phyloP scores from a whole-genome alignment of 2,888 invertebrate genomes.

The Drosophila buzzatii region DNA sequence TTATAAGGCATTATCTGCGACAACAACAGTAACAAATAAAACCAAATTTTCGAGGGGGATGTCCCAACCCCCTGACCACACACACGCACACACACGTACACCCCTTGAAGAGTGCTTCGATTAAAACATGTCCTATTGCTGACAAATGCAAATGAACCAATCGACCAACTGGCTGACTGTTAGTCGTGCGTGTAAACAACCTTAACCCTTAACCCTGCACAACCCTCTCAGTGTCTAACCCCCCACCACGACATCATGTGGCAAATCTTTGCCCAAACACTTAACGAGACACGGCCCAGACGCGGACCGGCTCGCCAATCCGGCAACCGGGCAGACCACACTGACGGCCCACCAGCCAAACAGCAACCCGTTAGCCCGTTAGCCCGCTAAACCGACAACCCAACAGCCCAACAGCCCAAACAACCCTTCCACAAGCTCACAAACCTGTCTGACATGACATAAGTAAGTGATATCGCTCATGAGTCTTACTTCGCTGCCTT shows the following conservation, averaged over 20 bases:
- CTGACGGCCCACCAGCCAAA: constrained; percentile 21
- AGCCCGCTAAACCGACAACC: constrained; percentile 30
- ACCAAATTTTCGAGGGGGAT: constrained; percentile 27
- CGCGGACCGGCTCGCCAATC: constrained; percentile 26
- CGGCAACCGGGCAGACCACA: constrained; percentile 5
- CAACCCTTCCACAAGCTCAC: constrained; percentile 33
- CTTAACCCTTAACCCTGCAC: constrained; percentile 47
- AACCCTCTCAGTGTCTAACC: constrained; percentile 11
- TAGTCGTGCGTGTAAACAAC: constrained; percentile 51
- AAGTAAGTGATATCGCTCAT: constrained; percentile 77
- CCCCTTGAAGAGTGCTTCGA: constrained; percentile 38
- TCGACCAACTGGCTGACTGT: constrained; percentile 44
- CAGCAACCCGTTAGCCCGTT: constrained; percentile 33
- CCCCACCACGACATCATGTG: constrained; percentile 45
- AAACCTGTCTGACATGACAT: constrained; percentile 76
- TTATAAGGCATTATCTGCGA: constrained; percentile 63
- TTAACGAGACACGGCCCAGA: constrained; percentile 76
- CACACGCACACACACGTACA: not conserved
- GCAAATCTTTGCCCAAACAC: constrained; percentile 74
- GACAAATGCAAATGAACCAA: constrained; percentile 67
- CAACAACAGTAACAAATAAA: constrained; percentile 25
- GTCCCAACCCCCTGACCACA: constrained; percentile 29
- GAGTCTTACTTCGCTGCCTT: constrained; percentile 52
- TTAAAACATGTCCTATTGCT: constrained; percentile 64
- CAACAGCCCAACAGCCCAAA: constrained; percentile 9